Conservation (phyloP, 92 coral and sea anemone genomes). For the Anthopleura xanthogrammica region DNA sequence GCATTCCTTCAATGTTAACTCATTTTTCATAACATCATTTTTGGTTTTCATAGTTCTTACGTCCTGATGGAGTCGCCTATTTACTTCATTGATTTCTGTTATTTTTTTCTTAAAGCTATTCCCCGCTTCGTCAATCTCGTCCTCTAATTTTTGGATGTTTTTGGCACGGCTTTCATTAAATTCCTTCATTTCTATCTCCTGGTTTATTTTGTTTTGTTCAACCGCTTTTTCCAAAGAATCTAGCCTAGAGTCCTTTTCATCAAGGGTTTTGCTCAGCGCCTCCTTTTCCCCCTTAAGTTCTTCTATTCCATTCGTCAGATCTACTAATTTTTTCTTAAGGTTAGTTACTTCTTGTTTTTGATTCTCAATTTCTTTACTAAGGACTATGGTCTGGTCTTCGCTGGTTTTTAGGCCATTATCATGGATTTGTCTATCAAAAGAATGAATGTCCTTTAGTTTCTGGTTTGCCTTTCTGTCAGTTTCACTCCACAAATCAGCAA, state of each 20-base stretch:
- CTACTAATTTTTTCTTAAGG: background rate
- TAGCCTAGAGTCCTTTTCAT: background rate
- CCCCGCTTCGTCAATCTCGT: background rate
- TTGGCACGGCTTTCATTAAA: background rate
- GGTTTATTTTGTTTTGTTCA: background rate
- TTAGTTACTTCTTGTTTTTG: background rate
- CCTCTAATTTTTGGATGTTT: background rate
- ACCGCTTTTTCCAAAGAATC: conserved; percentile 3
- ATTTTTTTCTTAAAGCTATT: background rate
- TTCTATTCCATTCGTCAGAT: background rate
- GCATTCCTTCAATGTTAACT: background rate
- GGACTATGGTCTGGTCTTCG: background rate
- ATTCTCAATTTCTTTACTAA: background rate
- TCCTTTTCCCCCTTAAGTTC: background rate
- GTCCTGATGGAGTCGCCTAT: background rate
- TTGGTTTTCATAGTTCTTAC: too few relatives aligned
- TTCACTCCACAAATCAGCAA: background rate
- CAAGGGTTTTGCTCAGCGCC: background rate
- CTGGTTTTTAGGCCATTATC: background rate
- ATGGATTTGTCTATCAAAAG: background rate
- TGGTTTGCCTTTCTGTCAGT: too few relatives aligned
- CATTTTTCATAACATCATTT: too few relatives aligned
- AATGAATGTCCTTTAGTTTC: background rate
- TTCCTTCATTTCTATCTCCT: background rate
- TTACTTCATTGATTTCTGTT: background rate